Conservation (phyloP, 1,140 invertebrate genomes). For the Aradophagus sp. region DNA sequence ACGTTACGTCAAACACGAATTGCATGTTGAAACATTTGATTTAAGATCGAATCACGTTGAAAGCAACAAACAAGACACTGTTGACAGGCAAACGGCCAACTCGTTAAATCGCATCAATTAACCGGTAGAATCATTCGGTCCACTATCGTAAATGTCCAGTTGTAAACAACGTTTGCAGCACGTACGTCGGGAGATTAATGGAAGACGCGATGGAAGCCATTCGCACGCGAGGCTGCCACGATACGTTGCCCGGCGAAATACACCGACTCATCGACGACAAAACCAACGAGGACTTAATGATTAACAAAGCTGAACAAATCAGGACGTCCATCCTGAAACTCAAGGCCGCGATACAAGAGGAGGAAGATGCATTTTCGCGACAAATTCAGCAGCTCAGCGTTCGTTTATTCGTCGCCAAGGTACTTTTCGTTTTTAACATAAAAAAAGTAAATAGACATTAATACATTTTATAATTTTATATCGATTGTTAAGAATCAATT, state of each 20-base stretch:
- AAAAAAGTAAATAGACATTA: too few species aligned
- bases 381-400: conserved; percentile 45
- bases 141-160: conserved; percentile 25
- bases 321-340: conserved; percentile 44
- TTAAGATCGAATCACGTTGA: too few species aligned
- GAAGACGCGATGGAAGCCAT: conserved; percentile 59
- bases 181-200: conserved; percentile 60
- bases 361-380: conserved; percentile 33
- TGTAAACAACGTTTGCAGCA: conserved; percentile 55
- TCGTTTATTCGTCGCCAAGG: conserved; percentile 50
- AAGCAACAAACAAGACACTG: too few species aligned
- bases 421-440: conserved; percentile 15
- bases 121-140: conserved; percentile 21
- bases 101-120: too few species aligned
- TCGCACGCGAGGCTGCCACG: conserved; percentile 53
- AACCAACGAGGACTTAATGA: conserved; percentile 50
- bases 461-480: too few species aligned
- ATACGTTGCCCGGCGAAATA: conserved; percentile 60
- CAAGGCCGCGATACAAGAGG: conserved; percentile 35
- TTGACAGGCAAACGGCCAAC: too few species aligned
- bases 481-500: too few species aligned
- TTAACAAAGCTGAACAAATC: conserved; percentile 36
- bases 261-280: conserved; percentile 33
- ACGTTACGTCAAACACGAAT: too few species aligned
- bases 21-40: too few species aligned